Evolutionary conservation across 2,797 vertebrate species (phyloP), one percentile per base, ranked within the genome.

Genomic region (Dallia pectoralis): DNA sequence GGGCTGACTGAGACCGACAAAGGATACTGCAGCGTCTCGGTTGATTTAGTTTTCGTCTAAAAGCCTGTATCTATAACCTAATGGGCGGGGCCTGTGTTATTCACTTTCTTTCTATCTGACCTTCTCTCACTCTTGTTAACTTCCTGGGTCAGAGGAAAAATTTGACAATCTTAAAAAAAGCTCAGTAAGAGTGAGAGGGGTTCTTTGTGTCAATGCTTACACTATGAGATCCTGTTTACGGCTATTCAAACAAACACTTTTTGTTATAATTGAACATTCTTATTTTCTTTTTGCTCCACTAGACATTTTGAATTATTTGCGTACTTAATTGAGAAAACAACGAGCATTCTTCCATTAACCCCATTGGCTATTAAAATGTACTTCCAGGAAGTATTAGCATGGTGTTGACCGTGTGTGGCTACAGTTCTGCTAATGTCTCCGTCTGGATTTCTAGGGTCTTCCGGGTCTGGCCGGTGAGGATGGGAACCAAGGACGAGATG

Each of bases 401-500:
- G 7, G 63, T 44, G 19, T 56, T 64, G 51, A 53, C 51, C 16
- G n/a, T 53, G 16, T 6, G 19, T 47, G 19, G 33, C 12, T 59
- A 18, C 6, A 25, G 0, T 49, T 62, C 47, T 30, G 40, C 7
- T 61, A 71, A 68, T 9, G 3, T 4, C 40, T 69, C 47, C 0
- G 49, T 25, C 27, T 81, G 33, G 89, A 18, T 84, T 81, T 73
- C 4, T 61, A 99, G 97, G 97, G 97, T 84, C 87, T 88, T 79
- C 91, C 93, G 67, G 97, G 97, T 84, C 90, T 93, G 75, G 74
- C 92, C 66, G 97, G 97, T 77, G 97, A 99, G 93, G 97, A 98
- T 0, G 97, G 97, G 56, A 76, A 91, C 81, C 97, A 97, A 88
- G 97, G 97, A 69, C 97, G 95, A 92, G 96, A 99, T 84, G 97